Evolutionary conservation across 2,888 invertebrate species (phyloP).

Genomic region (Suillia variegata): DNA sequence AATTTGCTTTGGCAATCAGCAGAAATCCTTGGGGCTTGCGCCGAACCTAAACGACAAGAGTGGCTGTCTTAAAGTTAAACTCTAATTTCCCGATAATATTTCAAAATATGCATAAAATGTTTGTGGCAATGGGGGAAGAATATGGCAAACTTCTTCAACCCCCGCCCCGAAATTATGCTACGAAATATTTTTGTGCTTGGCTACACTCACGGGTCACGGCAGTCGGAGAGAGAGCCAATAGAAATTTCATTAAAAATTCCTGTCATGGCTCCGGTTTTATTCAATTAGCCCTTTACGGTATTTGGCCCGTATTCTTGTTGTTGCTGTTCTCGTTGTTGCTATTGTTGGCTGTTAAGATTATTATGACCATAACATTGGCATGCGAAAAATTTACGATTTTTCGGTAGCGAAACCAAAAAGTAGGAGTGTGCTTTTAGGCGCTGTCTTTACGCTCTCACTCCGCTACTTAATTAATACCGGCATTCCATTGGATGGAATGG

Average conservation of each 20-base stretch:
- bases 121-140: too few species aligned
- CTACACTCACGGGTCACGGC: background rate
- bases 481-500: background rate
- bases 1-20: too few species aligned
- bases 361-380: slow-evolving; percentile 26
- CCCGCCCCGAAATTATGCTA: slow-evolving; percentile 1
- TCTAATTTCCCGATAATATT: too few species aligned
- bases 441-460: too few species aligned
- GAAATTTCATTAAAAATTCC: slow-evolving; percentile 53
- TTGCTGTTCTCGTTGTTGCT: slow-evolving; percentile 26
- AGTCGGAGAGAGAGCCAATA: slow-evolving; percentile 7
- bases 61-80: too few species aligned
- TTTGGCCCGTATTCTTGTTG: too few species aligned
- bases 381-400: slow-evolving; percentile 26
- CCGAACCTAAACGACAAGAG: too few species aligned
- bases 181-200: background rate
- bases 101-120: too few species aligned
- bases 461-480: slow-evolving; percentile 7
- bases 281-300: slow-evolving; percentile 57
- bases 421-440: background rate
- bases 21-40: too few species aligned
- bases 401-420: background rate
- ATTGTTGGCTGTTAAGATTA: slow-evolving; percentile 18
- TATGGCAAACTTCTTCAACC: too few species aligned
- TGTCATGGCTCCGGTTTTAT: slow-evolving; percentile 58